Base-by-base conservation (phyloP, 1,140 invertebrate species). In the Paraescarpia echinospica region DNA sequence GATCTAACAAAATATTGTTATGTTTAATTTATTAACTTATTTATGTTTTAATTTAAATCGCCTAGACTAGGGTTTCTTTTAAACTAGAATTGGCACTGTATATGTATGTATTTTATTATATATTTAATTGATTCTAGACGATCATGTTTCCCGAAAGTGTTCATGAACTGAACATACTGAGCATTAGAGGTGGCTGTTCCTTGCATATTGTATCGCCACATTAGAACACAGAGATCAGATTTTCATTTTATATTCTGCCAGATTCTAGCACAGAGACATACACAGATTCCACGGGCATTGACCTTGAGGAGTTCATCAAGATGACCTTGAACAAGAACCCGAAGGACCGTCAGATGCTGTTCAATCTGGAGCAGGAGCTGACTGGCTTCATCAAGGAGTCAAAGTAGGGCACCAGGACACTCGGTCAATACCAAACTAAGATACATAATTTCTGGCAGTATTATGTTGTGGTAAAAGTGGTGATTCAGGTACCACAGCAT, bases 241-340 rank as follows among this genome's bases (percentile, higher is more conserved):
- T 27, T 77, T 77, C 22, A 27, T 90, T 90, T 22, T 94, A 93
- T 89, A 91, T 93, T 92, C 88, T 94, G 93, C 92, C 94, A 97
- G 97, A 97, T 94, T 98, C 98, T 93, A 98, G 98, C 95, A 97
- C 97, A 35, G 98, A 99, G 93, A 97, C 94, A 51, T 97, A 97
- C 93, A 97, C 96, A 92, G 98, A 98, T 94, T 97, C 97, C 92
- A 97, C 97, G 92, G 98, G 98, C 33, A 97, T 97, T 59, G 98
- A 99, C 96, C 96, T 99, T 92, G 97, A 98, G 90, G 97, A 97
- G 91, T 99, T 99, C 95, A 98, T 99, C 92, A 97, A 97, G 51
- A 98, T 98, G 92, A 99, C 98, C 0, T 96, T 99, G 92, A 98
- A 99, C 96, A 98, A 98, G 95, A 98, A 98, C 96, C 95, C 97